Conservation (phyloP, 2,888 invertebrate species). For the Heliconius aoede region DNA sequence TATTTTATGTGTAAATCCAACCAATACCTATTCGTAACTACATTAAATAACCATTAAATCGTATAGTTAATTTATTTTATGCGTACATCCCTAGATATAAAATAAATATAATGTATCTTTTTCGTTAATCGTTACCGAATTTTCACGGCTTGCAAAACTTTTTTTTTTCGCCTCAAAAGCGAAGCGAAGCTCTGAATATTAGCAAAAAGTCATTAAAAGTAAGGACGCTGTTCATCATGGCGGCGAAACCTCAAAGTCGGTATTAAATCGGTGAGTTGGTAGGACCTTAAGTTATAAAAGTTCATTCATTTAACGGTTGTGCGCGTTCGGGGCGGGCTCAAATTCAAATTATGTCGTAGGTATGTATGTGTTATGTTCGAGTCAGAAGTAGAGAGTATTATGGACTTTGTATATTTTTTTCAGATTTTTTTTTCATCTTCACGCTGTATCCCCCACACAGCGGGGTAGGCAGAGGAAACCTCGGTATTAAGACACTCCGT, state of each 20-base stretch:
- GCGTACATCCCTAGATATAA: constrained; percentile 1
- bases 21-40: no score
- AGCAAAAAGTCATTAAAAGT: constrained; percentile 84
- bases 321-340: constrained; percentile 65
- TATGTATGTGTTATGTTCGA: constrained; percentile 38
- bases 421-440: no score
- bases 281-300: constrained; percentile 79
- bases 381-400: not conserved
- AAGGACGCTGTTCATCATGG: constrained; percentile 79
- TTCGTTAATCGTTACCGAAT: constrained; percentile 62
- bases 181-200: constrained; percentile 74
- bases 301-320: constrained; percentile 83
- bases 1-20: not conserved
- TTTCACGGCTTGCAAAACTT: constrained; percentile 57
- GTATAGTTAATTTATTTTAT: no score
- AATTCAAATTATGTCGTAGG: constrained; percentile 70
- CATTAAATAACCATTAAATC: not conserved
- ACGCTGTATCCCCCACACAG: no score
- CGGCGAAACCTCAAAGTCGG: constrained; percentile 73
- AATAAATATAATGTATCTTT: constrained; percentile 39
- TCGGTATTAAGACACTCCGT: no score
- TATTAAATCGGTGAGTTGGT: constrained; percentile 72
- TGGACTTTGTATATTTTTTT: not conserved
- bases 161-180: constrained; percentile 69
- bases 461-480: no score